Conservation (phyloP, 2,888 invertebrate species). For the Campoletis raptor region DNA sequence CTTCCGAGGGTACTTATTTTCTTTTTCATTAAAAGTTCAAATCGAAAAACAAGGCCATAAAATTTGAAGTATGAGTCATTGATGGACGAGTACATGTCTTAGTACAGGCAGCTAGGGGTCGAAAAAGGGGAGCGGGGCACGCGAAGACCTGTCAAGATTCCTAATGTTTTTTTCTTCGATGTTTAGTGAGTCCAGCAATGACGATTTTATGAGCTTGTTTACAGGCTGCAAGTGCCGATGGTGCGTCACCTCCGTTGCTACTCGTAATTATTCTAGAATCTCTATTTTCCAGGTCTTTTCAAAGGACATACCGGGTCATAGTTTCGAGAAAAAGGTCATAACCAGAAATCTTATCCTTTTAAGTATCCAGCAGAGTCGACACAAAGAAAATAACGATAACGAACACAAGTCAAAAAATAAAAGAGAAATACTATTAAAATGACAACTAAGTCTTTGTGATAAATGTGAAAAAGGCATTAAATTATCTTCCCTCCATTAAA, state of each 20-base stretch:
- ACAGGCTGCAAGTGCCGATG: constrained; percentile 62
- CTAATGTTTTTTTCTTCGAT: constrained; percentile 7
- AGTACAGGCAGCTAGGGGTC: not conserved
- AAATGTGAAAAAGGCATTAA: constrained; percentile 29
- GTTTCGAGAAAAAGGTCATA: not conserved
- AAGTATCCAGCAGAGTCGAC: constrained; percentile 1
- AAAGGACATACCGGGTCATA: not conserved
- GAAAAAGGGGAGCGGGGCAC: not conserved
- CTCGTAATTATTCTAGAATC: constrained; percentile 31
- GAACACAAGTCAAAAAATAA: constrained; percentile 23
- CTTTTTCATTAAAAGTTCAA: constrained; percentile 23
- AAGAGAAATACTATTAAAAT: constrained; percentile 25
- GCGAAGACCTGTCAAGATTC: constrained; percentile 50
- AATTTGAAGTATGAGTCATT: constrained; percentile 41
- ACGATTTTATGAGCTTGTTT: constrained; percentile 66
- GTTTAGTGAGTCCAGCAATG: constrained; percentile 17
- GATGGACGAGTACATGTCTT: not conserved
- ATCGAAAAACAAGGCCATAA: constrained; percentile 51
- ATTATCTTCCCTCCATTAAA: constrained; percentile 42
- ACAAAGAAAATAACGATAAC: constrained; percentile 11
- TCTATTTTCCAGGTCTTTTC: constrained; percentile 33
- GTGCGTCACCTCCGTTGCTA: constrained; percentile 50
- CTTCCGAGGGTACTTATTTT: not conserved
- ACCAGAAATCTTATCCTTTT: constrained; percentile 46
- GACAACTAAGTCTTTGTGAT: constrained; percentile 19